Evolutionary conservation across 1,140 invertebrate genomes (phyloP).

Genomic region (Aphelenchoides fujianensis): DNA sequence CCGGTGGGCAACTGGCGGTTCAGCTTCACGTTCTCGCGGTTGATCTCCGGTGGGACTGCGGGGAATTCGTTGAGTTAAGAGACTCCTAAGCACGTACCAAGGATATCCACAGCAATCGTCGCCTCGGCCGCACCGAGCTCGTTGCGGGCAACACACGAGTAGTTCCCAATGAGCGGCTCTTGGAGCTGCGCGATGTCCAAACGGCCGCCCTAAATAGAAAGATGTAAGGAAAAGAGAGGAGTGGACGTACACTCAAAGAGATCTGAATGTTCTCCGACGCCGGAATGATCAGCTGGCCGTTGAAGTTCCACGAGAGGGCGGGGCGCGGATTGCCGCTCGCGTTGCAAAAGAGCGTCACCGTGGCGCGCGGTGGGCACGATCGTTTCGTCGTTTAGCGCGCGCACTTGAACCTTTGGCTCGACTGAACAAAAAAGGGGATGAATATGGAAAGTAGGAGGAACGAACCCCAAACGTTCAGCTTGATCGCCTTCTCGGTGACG

Average conservation of each 20-base stretch:
- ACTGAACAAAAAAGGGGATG: slow-evolving; percentile 27
- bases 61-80: not conserved
- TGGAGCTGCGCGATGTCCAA: slow-evolving; percentile 53
- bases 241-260: slow-evolving; percentile 41
- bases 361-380: slow-evolving; percentile 47
- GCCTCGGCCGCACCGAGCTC: slow-evolving; percentile 49
- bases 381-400: slow-evolving; percentile 23
- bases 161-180: slow-evolving; percentile 46
- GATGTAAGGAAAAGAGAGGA: too few species aligned
- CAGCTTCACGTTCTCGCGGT: slow-evolving; percentile 50
- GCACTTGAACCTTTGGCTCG: slow-evolving; percentile 36
- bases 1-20: slow-evolving; percentile 52
- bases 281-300: slow-evolving; percentile 43
- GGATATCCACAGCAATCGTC: slow-evolving; percentile 50
- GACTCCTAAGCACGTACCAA: slow-evolving; percentile 30
- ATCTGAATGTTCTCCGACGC: slow-evolving; percentile 46
- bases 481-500: slow-evolving; percentile 37
- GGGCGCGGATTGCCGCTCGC: slow-evolving; percentile 55
- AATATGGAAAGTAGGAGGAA: not conserved
- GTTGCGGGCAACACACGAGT: slow-evolving; percentile 52
- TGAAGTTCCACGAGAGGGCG: slow-evolving; percentile 37
- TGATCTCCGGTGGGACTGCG: slow-evolving; percentile 55
- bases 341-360: slow-evolving; percentile 50
- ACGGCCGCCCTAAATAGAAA: slow-evolving; percentile 44
- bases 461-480: slow-evolving; percentile 52